These are phyloP conservation scores for Heteronetta atricapilla DNA, from an alignment of 2,113 vertebrate genomes.

Conservation along the genomic window DNA sequence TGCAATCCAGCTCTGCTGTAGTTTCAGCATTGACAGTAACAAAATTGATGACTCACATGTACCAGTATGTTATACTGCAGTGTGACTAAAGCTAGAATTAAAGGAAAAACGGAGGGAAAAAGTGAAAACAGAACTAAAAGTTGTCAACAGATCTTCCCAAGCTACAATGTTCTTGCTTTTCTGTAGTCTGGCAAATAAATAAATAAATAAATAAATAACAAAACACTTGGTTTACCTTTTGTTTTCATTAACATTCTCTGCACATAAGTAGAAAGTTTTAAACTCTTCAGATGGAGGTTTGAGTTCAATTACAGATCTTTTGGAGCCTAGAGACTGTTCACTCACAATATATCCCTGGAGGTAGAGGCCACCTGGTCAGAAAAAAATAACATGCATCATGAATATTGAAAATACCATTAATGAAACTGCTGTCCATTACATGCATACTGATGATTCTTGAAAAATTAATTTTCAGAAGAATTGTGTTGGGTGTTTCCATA, in stretches of 20 bases:
- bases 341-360: slow-evolving; percentile 88
- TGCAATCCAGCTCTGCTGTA: background rate
- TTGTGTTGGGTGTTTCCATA: background rate
- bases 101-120: background rate
- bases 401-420: background rate
- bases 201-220: background rate
- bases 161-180: background rate
- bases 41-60: background rate
- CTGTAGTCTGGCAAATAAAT: background rate
- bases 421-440: background rate
- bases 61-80: background rate
- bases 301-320: slow-evolving; percentile 87
- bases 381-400: background rate
- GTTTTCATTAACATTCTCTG: slow-evolving; percentile 88
- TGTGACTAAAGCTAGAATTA: background rate
- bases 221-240: slow-evolving; percentile 78
- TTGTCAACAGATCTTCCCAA: background rate
- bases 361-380: slow-evolving; percentile 85
- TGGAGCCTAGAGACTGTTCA: slow-evolving; percentile 84
- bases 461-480: background rate
- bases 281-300: slow-evolving; percentile 91
- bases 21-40: background rate
- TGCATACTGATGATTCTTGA: background rate
- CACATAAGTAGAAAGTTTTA: slow-evolving; percentile 88
- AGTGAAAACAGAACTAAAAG: background rate